Conservation (phyloP, 2,888 invertebrate species). For the Pogonocherus hispidulus region DNA sequence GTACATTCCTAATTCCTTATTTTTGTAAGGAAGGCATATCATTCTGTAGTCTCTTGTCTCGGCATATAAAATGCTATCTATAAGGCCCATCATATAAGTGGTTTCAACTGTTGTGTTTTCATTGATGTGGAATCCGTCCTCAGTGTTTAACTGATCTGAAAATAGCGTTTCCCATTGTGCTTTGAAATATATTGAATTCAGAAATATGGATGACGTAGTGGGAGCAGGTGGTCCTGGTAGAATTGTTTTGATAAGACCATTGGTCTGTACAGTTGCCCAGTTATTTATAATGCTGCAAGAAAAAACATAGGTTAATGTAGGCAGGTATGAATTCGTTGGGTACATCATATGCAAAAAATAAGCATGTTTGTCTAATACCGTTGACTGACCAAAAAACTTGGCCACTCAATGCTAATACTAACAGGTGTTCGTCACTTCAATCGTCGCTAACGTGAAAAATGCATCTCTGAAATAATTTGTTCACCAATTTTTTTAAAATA, state of each 20-base stretch:
- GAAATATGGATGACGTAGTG: slow-evolving; percentile 63
- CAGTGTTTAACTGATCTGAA: slow-evolving; percentile 61
- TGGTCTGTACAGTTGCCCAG: slow-evolving; percentile 63
- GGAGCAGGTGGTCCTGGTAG: slow-evolving; percentile 60
- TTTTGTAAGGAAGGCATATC: slow-evolving; percentile 68
- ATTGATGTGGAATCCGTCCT: slow-evolving; percentile 57
- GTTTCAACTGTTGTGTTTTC: slow-evolving; percentile 51
- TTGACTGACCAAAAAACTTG: too few species aligned
- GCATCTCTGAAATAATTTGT: too few species aligned
- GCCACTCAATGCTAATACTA: too few species aligned
- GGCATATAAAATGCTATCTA: slow-evolving; percentile 62
- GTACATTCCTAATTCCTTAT: slow-evolving; percentile 67
- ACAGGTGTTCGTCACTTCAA: too few species aligned
- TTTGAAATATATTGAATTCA: slow-evolving; percentile 69
- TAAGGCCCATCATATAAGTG: slow-evolving; percentile 60
- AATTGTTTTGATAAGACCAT: slow-evolving; percentile 65
- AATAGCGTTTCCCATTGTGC: slow-evolving; percentile 69
- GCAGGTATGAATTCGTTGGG: too few species aligned
- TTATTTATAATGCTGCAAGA: slow-evolving; percentile 58
- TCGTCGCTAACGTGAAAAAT: too few species aligned
- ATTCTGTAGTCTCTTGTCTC: slow-evolving; percentile 64
- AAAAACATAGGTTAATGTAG: too few species aligned
- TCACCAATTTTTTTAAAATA: too few species aligned
- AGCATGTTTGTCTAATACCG: too few species aligned
- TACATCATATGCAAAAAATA: too few species aligned